Evolutionary conservation across 37 sponge, comb jelly and placozoan species (phyloP).

Genomic region (Spongilla lacustris): DNA sequence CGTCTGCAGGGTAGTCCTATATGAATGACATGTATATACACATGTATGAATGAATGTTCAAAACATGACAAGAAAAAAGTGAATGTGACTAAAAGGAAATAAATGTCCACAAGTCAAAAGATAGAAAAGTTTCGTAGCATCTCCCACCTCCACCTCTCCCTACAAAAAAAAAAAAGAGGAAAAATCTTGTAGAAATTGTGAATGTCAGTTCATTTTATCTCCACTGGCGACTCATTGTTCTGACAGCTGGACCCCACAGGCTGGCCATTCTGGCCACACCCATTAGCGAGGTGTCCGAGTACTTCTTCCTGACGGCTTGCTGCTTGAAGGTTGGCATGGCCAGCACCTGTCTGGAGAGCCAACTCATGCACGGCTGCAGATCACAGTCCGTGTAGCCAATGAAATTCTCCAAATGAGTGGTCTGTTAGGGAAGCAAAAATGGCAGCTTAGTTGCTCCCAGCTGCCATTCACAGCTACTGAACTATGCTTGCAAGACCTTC

Average conservation of each 20-base stretch:
- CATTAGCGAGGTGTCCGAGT: slow-evolving; percentile 63
- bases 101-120: too few relatives aligned
- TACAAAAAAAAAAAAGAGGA: not conserved
- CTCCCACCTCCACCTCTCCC: not conserved
- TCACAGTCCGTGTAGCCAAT: slow-evolving; percentile 54
- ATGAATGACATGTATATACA: too few relatives aligned
- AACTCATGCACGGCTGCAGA: slow-evolving; percentile 34
- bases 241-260: not conserved
- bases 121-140: not conserved
- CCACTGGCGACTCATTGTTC: not conserved
- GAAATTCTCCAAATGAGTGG: slow-evolving; percentile 34
- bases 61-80: too few relatives aligned
- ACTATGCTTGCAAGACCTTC: too few relatives aligned
- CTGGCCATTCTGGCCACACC: slow-evolving; percentile 39
- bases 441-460: not conserved
- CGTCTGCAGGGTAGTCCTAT: too few relatives aligned
- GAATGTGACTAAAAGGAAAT: too few relatives aligned
- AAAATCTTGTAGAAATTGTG: not conserved
- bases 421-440: not conserved
- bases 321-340: slow-evolving; percentile 48
- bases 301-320: slow-evolving; percentile 79
- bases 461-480: too few relatives aligned
- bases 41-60: too few relatives aligned
- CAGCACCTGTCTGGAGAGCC: slow-evolving; percentile 54
- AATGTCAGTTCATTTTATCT: not conserved